phyloP scores from a whole-genome alignment of 2,888 invertebrate genomes.

The Torymus aiolomorphi region DNA sequence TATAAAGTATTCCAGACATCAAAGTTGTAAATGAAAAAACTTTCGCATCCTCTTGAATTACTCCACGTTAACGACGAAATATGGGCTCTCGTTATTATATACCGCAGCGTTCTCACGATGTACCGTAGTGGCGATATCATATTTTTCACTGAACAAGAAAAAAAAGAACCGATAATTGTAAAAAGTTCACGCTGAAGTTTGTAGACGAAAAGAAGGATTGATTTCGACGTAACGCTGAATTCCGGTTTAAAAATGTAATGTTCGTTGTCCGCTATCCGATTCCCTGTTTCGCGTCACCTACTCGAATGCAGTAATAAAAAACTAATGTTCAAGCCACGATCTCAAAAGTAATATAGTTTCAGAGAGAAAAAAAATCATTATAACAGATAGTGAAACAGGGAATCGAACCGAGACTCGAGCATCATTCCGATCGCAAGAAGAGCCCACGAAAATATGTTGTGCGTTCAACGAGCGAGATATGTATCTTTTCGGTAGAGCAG shows the following conservation, averaged over 20 bases:
- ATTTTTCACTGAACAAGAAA: constrained; percentile 14
- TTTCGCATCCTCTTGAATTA: constrained; percentile 46
- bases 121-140: constrained; percentile 1
- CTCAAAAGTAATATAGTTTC: too few species aligned
- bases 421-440: too few species aligned
- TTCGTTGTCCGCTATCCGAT: too few species aligned
- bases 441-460: neutral
- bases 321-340: too few species aligned
- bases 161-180: constrained; percentile 27
- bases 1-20: neutral
- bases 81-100: constrained; percentile 3
- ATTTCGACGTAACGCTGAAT: constrained; percentile 13
- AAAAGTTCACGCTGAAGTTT: constrained; percentile 28
- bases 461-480: constrained; percentile 47
- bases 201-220: constrained; percentile 21
- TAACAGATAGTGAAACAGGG: too few species aligned
- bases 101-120: constrained; percentile 10
- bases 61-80: constrained; percentile 52
- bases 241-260: neutral
- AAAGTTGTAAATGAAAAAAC: neutral
- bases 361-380: too few species aligned
- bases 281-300: too few species aligned
- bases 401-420: neutral
- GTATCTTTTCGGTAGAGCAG: constrained; percentile 64
- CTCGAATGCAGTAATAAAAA: too few species aligned